Percentiles rank a stretch among this genome's conserved stretches.
These are phyloP conservation scores for Ictalurus furcatus DNA, from an alignment of 2,113 vertebrate genomes.

Conservation along the genomic window DNA sequence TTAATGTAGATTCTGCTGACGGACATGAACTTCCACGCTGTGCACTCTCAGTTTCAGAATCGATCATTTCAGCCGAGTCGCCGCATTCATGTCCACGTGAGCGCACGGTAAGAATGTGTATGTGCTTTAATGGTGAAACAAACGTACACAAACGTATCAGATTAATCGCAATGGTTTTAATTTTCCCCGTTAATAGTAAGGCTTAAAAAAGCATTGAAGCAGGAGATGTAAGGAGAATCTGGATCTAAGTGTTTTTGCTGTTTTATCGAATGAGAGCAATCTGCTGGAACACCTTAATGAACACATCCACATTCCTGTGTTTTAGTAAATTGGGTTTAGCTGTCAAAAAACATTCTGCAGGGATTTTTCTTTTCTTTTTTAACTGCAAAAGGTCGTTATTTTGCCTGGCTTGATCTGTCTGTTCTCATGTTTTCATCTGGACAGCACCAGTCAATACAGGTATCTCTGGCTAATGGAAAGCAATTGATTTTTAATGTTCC, in stretches of 20 bases:
- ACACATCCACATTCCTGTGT: neutral
- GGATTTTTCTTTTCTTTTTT: neutral
- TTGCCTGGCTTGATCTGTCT: conserved; percentile 46
- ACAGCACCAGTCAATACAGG: conserved; percentile 47
- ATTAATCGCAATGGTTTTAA: neutral
- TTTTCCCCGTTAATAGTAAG: neutral
- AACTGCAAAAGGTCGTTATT: conserved; percentile 47
- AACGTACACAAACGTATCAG: neutral
- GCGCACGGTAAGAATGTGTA: neutral
- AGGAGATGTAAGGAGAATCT: neutral
- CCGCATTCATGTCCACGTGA: neutral
- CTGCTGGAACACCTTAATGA: neutral
- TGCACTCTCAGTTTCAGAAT: neutral
- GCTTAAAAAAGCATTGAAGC: neutral
- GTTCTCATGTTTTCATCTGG: conserved; percentile 40
- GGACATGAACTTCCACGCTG: neutral
- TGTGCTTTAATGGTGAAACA: neutral
- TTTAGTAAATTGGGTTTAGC: neutral
- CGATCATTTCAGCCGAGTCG: neutral
- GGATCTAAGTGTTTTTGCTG: neutral
- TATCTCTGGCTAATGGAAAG: conserved; percentile 51
- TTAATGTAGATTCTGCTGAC: neutral
- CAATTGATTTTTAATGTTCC: conserved; percentile 58
- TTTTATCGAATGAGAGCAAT: neutral
- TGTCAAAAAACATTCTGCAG: neutral